Percentiles rank a stretch among this genome's conserved stretches.
Evolutionary conservation across 2,888 invertebrate genomes (phyloP).

Genomic region (Eupithecia inturbata): DNA sequence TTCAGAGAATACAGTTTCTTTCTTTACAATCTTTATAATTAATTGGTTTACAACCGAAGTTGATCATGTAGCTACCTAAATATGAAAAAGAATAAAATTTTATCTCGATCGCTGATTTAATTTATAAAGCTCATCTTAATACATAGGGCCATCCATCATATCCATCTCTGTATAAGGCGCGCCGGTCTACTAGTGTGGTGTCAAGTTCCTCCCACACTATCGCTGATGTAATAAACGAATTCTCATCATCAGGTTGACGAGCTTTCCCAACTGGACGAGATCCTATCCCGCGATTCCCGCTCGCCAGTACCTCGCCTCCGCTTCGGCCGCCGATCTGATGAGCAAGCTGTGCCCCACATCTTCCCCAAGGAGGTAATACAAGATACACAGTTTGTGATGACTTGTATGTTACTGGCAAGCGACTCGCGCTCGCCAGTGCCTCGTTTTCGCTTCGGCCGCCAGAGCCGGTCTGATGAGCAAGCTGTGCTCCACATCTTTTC

Average conservation of each 20-base stretch:
- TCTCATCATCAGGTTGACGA: conserved; percentile 64
- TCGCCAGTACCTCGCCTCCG: conserved; percentile 76
- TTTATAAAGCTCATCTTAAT: too few relatives aligned
- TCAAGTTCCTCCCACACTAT: too few relatives aligned
- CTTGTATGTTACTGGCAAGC: conserved; percentile 36
- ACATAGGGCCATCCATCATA: too few relatives aligned
- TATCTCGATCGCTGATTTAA: too few relatives aligned
- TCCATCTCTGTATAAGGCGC: too few relatives aligned
- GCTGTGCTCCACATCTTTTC: conserved; percentile 81
- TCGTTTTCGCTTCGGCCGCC: conserved; percentile 76
- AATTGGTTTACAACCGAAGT: too few relatives aligned
- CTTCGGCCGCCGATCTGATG: conserved; percentile 79
- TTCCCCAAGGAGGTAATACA: conserved; percentile 75
- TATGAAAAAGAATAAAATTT: too few relatives aligned
- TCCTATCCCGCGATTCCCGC: conserved; percentile 71
- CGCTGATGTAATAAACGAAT: too few relatives aligned
- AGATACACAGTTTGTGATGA: not conserved
- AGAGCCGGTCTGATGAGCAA: conserved; percentile 77
- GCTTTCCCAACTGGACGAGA: conserved; percentile 63
- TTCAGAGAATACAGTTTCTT: too few relatives aligned
- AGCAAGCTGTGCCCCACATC: conserved; percentile 79
- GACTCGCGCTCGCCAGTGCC: conserved; percentile 72
- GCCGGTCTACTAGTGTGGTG: too few relatives aligned
- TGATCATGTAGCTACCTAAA: too few relatives aligned
- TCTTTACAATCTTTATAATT: too few relatives aligned